Base-by-base conservation (phyloP, 2,113 vertebrate genomes). In the Steatornis caripensis region DNA sequence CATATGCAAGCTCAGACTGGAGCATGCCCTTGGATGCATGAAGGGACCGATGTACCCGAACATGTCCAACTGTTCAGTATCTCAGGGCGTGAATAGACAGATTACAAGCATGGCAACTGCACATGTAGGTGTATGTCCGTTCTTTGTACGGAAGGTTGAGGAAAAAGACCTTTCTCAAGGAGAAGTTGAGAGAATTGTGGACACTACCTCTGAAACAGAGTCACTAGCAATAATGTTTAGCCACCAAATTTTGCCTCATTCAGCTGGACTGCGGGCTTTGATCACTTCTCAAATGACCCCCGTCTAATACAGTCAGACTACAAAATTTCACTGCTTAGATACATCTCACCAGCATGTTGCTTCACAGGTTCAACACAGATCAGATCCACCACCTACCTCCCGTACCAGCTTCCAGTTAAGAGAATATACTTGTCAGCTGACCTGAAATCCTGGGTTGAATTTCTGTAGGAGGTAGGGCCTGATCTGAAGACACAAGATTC, bases 41-140 rank as follows among this genome's bases (percentile, higher is more conserved):
- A 74, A 74, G 46, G 15, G 24, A 45, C 32, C 69, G 10, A 9
- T 3, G 18, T 61, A 15, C 37, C 26, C 26, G 30, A 58, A 64
- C 21, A 19, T 1, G 37, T 22, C 48, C 19, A 29, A 1, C 19
- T 5, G 5, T 39, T 58, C 2, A 0, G 7, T 37, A 58, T 12
- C n/a, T 58, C 37, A 53, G 1, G 3, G 16, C 11, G 32, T 22
- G 18, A 26, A 27, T 19, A 22, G 15, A 58, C 24, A 62, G 29
- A 24, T 26, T 81, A 62, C 69, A 54, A 54, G 11, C 5, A 15
- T 13, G 15, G n/a, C 20, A 77, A n/a, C 13, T 36, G 29, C 3
- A 2, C 19, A 15, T n/a, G 12, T 26, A 37, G 18, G 12, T 43
- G 13, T 19, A 6, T 21, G 15, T 16, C n/a, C 24, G 32, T 43